Evolutionary conservation across 1,140 invertebrate species (phyloP), one percentile per base, ranked within the genome.

Genomic region (Anastrepha ludens): DNA sequence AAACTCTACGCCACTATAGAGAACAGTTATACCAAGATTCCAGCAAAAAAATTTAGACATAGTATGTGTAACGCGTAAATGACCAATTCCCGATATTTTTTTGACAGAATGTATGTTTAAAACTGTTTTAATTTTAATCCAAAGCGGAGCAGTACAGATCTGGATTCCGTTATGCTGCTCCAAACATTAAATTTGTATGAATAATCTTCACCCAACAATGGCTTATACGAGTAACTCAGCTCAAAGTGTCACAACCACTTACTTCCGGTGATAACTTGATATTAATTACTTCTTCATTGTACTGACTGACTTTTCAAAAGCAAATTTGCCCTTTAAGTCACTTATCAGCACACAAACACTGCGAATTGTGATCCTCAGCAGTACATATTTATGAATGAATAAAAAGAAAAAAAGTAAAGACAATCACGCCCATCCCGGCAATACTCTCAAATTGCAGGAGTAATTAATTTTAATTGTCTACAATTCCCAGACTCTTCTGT

Each of bases 381-480:
- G 1, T n/a, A 13, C 60, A 13, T 62, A 17, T 62, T 74, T 44
- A 74, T 62, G 15, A 17, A n/a, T 2, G 60, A 62, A 4, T 62
- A 15, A 74, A 74, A 55, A 55, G 11, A 8, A 3, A 55, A 55
- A 8, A 11, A 55, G 11, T 0, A 55, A 55, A 55, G 11, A 2
- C 39, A 74, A 74, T 74, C 67, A 44, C 13, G 67, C 39, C 67
- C 67, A 74, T 17, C 67, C 67, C 41, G 41, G 50, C 50, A 55
- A 55, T 55, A 11, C 39, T 17, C 44, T 44, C 4, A 44, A 11
- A 41, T 5, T 41, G 41, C 41, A 74, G 17, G 41, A 29, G 39
- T 74, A 74, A 74, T 74, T 74, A 74, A 74, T 44, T 74, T 74
- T 74, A 74, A 74, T 74, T 74, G 41, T 39, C 17, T 74, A 41